Conservation (phyloP, 2,797 vertebrate species). For the Arnoldichthys spilopterus region DNA sequence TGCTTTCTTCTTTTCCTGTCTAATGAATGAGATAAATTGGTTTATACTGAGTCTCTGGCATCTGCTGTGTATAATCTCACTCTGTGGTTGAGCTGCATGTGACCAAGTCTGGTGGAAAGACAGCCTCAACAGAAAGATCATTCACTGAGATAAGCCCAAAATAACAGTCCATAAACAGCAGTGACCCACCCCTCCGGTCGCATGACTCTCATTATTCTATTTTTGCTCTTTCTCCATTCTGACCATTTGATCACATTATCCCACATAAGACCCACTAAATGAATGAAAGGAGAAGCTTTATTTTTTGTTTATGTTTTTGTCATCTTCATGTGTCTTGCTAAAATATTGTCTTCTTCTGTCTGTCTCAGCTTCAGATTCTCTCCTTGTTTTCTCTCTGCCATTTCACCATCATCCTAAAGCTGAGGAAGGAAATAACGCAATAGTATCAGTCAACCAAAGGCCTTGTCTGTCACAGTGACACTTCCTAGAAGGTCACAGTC, state of each 20-base stretch:
- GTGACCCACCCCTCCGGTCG: constrained; percentile 3
- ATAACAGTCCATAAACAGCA: constrained; percentile 10
- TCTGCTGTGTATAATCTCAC: not conserved
- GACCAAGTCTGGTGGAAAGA: not conserved
- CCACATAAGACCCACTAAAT: not conserved
- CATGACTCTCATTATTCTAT: constrained; percentile 21
- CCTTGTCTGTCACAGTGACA: constrained; percentile 15
- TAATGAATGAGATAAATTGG: constrained; percentile 16
- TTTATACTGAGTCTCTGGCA: not conserved
- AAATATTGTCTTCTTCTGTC: constrained; percentile 4
- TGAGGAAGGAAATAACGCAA: constrained; percentile 13
- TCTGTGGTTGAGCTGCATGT: constrained; percentile 2
- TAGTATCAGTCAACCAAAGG: constrained; percentile 22
- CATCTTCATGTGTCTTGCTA: not conserved
- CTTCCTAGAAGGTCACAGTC: not conserved
- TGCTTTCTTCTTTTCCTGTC: not conserved
- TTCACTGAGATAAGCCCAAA: constrained; percentile 25
- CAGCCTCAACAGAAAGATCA: constrained; percentile 7
- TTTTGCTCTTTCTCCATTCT: constrained; percentile 2
- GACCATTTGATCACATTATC: not conserved
- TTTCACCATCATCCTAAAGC: constrained; percentile 13
- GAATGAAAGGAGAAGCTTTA: not conserved
- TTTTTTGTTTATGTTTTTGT: not conserved
- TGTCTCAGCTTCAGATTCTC: constrained; percentile 19
- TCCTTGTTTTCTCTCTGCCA: constrained; percentile 24